A percentile compares a stretch with the other conserved stretches of the same genome.
phyloP scores from a whole-genome alignment of 1,140 invertebrate species.

The Pogonognathellus flavescens region DNA sequence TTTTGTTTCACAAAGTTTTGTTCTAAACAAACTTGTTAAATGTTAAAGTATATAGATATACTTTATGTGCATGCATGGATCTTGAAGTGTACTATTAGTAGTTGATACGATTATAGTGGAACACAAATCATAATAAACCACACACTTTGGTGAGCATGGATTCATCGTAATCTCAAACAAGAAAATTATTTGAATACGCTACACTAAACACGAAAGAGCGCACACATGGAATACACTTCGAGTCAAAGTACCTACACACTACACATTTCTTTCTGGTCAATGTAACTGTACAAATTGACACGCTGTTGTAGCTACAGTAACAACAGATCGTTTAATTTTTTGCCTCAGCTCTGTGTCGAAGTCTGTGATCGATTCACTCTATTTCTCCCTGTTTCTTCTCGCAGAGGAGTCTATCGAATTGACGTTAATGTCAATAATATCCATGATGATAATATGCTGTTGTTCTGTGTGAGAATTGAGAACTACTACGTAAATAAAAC shows the following conservation, averaged over 20 bases:
- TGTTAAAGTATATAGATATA: background rate
- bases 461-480: background rate
- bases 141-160: slow-evolving; percentile 37
- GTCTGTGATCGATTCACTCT: slow-evolving; percentile 44
- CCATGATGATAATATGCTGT: slow-evolving; percentile 3
- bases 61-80: no score
- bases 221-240: background rate
- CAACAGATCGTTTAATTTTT: slow-evolving; percentile 47
- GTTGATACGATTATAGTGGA: background rate
- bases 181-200: background rate
- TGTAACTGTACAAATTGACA: slow-evolving; percentile 54
- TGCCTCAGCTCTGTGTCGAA: slow-evolving; percentile 30
- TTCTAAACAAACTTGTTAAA: background rate
- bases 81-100: no score
- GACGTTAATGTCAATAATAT: background rate
- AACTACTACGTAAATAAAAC: slow-evolving; percentile 1
- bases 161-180: slow-evolving; percentile 10
- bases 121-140: slow-evolving; percentile 35
- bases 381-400: slow-evolving; percentile 18
- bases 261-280: slow-evolving; percentile 40
- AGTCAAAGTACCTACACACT: background rate
- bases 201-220: background rate
- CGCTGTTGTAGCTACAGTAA: slow-evolving; percentile 48
- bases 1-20: background rate
- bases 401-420: background rate